Conservation (phyloP, 2,797 vertebrate species). For the Halcyon badia region DNA sequence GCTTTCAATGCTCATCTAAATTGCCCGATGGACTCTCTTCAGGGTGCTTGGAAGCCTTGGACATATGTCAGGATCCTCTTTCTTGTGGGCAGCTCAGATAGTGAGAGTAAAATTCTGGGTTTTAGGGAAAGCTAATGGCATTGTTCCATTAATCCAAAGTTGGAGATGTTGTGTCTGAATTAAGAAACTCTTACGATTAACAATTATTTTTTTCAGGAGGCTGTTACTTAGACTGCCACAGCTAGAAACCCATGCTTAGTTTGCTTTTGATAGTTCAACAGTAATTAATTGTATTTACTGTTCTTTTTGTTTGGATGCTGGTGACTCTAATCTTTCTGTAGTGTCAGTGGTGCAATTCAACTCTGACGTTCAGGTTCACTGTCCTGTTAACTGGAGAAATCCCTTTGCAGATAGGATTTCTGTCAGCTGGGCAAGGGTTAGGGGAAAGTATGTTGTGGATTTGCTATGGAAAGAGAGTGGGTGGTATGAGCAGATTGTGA, state of each 20-base stretch:
- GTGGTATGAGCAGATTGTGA: neutral
- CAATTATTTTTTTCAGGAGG: neutral
- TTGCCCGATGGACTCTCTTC: neutral
- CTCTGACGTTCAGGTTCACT: neutral
- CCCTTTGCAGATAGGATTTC: neutral
- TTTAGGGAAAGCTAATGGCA: neutral
- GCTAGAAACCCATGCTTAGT: neutral
- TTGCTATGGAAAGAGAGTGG: neutral
- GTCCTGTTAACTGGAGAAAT: constrained; percentile 25
- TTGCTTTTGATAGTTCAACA: neutral
- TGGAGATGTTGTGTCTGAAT: neutral
- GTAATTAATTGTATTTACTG: neutral
- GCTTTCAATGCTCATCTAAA: neutral
- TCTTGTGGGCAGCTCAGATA: neutral
- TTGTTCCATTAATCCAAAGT: neutral
- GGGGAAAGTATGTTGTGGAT: neutral
- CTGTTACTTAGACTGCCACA: neutral
- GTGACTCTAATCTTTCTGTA: neutral
- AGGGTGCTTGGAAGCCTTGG: neutral
- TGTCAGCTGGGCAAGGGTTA: neutral
- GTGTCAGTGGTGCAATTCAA: neutral
- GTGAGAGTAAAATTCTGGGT: neutral
- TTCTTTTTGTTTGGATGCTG: constrained; percentile 9
- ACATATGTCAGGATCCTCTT: neutral
- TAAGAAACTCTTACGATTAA: neutral